These are phyloP conservation scores for Scaptodrosophila lebanonensis DNA, from an alignment of 1,140 invertebrate genomes.

Conservation along the genomic window DNA sequence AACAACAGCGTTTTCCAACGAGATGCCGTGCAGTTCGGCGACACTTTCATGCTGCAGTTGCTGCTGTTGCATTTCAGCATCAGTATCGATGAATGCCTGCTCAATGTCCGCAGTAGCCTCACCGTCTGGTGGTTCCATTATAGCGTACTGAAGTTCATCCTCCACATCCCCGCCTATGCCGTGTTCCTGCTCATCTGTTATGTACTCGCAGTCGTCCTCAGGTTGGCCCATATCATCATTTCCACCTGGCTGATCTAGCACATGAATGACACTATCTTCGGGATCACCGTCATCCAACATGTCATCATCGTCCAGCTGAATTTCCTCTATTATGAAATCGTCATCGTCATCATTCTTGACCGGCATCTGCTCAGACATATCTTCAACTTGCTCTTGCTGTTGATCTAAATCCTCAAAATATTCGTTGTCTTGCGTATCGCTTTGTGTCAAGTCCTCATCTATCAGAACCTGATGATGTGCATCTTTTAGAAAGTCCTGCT, in stretches of 20 bases:
- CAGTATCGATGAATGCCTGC: slow-evolving; percentile 50
- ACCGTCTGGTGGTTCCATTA: slow-evolving; percentile 59
- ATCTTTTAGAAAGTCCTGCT: slow-evolving; percentile 62
- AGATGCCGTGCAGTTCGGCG: slow-evolving; percentile 46
- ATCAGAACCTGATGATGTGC: slow-evolving; percentile 53
- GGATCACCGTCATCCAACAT: slow-evolving; percentile 59
- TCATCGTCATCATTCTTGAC: slow-evolving; percentile 51
- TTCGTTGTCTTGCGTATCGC: slow-evolving; percentile 59
- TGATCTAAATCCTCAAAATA: slow-evolving; percentile 53
- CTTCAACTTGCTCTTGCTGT: slow-evolving; percentile 41
- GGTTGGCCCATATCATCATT: slow-evolving; percentile 39
- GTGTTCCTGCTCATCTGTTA: slow-evolving; percentile 56
- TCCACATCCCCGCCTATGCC: slow-evolving; percentile 49
- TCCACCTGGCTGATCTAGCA: slow-evolving; percentile 12
- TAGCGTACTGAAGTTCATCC: slow-evolving; percentile 63
- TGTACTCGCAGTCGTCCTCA: slow-evolving; percentile 57
- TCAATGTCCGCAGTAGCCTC: slow-evolving; percentile 58
- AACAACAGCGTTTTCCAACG: slow-evolving; percentile 55
- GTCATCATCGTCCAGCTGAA: slow-evolving; percentile 70
- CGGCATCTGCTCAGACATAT: slow-evolving; percentile 30
- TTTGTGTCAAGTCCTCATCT: slow-evolving; percentile 62
- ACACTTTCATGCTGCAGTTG: slow-evolving; percentile 31
- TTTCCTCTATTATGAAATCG: slow-evolving; percentile 70
- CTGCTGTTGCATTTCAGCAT: slow-evolving; percentile 38
- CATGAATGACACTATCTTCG: slow-evolving; percentile 20